phyloP scores from a whole-genome alignment of 2,113 vertebrate genomes.

The Melanerpes aurifrons region DNA sequence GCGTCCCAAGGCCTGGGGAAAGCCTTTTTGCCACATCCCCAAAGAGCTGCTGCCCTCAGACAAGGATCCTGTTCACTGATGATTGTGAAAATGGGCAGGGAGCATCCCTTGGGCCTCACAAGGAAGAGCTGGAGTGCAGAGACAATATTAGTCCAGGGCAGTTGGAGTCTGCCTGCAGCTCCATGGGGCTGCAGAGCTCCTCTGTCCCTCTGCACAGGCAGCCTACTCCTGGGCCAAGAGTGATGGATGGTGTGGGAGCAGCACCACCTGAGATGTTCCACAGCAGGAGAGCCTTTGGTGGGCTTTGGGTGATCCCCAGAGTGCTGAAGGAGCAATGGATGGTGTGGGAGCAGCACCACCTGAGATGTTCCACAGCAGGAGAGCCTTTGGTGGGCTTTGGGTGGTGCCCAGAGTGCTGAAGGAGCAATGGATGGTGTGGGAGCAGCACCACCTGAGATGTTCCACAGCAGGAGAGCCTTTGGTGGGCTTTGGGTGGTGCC shows the following conservation, averaged over 20 bases:
- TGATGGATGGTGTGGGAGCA: not conserved
- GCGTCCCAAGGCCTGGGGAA: not conserved
- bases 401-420: no score
- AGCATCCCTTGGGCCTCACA: not conserved
- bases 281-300: no score
- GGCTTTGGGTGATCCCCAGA: no score
- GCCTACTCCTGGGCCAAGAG: not conserved
- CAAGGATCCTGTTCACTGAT: not conserved
- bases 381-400: no score
- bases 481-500: no score
- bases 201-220: no score
- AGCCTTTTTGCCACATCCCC: fast-evolving
- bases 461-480: no score
- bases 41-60: not conserved
- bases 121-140: fast-evolving
- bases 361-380: not conserved
- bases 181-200: not conserved
- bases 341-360: not conserved
- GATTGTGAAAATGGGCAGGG: not conserved
- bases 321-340: not conserved
- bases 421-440: not conserved
- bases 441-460: no score
- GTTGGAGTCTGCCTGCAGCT: not conserved
- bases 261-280: no score
- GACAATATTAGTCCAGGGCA: not conserved